Conservation (phyloP, 2,888 invertebrate species). For the Eretmocerus hayati region DNA sequence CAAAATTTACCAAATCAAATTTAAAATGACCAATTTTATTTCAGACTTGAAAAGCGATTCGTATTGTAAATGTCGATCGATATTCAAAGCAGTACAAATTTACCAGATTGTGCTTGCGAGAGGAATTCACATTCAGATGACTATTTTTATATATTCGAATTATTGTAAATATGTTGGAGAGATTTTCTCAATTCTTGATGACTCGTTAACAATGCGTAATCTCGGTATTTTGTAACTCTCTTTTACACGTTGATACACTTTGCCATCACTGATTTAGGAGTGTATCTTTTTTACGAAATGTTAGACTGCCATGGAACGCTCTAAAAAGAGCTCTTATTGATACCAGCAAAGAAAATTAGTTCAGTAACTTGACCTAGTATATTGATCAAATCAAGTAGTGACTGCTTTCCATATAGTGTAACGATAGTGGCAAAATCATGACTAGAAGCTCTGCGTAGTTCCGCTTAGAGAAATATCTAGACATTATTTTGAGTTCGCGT, state of each 20-base stretch:
- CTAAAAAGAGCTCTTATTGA: conserved; percentile 11
- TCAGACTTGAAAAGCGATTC: conserved; percentile 11
- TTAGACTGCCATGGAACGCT: conserved; percentile 18
- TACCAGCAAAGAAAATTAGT: conserved; percentile 7
- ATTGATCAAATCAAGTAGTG: too few relatives aligned
- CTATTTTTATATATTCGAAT: conserved; percentile 18
- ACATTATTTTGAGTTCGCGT: too few relatives aligned
- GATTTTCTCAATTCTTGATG: conserved; percentile 7
- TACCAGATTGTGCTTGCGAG: conserved; percentile 7
- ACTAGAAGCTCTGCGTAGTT: too few relatives aligned
- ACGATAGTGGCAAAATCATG: too few relatives aligned
- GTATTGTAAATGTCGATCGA: conserved; percentile 9
- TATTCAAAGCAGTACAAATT: conserved; percentile 15
- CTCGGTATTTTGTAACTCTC: conserved; percentile 19
- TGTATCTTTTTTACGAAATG: conserved; percentile 12
- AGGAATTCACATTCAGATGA: conserved; percentile 7
- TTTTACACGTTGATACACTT: conserved; percentile 8
- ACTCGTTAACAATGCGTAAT: conserved; percentile 4
- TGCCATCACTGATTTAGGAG: conserved; percentile 14
- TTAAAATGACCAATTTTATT: conserved; percentile 19
- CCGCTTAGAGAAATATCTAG: too few relatives aligned
- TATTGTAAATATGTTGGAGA: conserved; percentile 18
- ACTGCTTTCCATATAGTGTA: too few relatives aligned
- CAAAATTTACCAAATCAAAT: conserved; percentile 29
- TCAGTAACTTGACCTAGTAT: conserved; percentile 1